Base-by-base conservation (phyloP, 2,113 vertebrate genomes). In the Lepisosteus osseus region DNA sequence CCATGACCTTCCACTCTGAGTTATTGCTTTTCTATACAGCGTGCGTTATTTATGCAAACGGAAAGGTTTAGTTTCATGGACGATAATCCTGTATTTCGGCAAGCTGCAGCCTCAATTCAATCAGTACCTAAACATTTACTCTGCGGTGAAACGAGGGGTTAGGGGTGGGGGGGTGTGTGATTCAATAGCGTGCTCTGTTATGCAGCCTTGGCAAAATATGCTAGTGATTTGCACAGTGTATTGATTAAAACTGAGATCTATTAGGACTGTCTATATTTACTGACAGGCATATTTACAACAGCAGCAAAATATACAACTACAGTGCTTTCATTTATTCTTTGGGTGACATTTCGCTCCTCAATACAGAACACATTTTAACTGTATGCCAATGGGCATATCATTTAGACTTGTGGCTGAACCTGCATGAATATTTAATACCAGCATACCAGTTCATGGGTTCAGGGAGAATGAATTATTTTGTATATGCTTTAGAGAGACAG, bases 361-460 rank as follows among this genome's bases (percentile, higher is more conserved):
- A 47, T 79, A 78, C 76, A 71, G 85, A 88, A 84, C 79, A 83
- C 77, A 83, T 82, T 84, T 86, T 87, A 85, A 86, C 78, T 55
- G 77, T 77, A 84, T 82, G 85, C 83, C 82, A 86, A 89, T 86
- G 87, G 86, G 82, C 86, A 86, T 44, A 86, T 90, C 86, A 87
- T 85, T 89, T 89, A 87, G 80, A 85, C 40, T 14, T 44, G 56
- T n/a, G 11, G 65, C 86, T 63, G 84, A 85, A 86, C 83, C 79
- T 69, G 72, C 86, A 87, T 90, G 86, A 86, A 88, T 90, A 88
- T 87, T 88, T 87, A 86, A 89, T 84, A 86, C 83, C 67, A 68
- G 85, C 70, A 79, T 85, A 83, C 84, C 73, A 15, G 86, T 83
- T 88, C 80, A 74, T 68, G 56, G 76, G 87, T 77, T 70, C 65